Evolutionary conservation across 2,113 vertebrate genomes (phyloP), one percentile per base, ranked within the genome.

Genomic region (Atherinomorus stipes): DNA sequence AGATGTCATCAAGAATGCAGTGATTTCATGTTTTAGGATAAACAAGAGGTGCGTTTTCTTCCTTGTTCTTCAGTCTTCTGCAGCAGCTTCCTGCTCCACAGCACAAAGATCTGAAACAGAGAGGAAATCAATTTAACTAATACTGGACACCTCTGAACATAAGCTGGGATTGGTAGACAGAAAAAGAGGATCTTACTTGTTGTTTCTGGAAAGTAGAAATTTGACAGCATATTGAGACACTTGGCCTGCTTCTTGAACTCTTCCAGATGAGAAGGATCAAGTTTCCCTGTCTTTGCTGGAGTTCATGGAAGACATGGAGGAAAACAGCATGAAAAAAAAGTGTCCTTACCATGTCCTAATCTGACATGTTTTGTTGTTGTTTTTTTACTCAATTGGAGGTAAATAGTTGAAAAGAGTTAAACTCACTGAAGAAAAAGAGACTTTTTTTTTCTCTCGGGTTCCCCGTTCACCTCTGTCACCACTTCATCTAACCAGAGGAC

Each of bases 81-180:
- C 0, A 15, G 19, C 11, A 25, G 44, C 34, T 4, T 52, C 47
- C 16, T 50, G 50, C 54, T 79, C 57, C 1, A 60, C 62, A 12
- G 74, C 59, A 45, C 85, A 86, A 59, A 81, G 47, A 7, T 85
- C 87, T 90, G 71, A 53, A 89, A 83, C 18, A 74, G 49, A 15
- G 28, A 44, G 52, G 12, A 54, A 57, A 16, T 49, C n/a, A 38
- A 11, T n/a, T 16, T 25, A 21, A 4, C 15, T 19, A 11, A 22
- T 3, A 4, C 3, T 40, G 18, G 2, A 31, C 18, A 8, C 26
- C 44, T 38, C 16, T 22, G 7, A 31, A 13, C 21, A n/a, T 47
- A 19, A n/a, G 13, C 12, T 11, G 1, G 11, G 8, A 11, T 42
- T 7, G 9, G 34, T 22, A 21, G 34, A 34, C 2, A 15, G 10